phyloP scores from a whole-genome alignment of 2,113 vertebrate species.

The Hippocampus mohnikei region DNA sequence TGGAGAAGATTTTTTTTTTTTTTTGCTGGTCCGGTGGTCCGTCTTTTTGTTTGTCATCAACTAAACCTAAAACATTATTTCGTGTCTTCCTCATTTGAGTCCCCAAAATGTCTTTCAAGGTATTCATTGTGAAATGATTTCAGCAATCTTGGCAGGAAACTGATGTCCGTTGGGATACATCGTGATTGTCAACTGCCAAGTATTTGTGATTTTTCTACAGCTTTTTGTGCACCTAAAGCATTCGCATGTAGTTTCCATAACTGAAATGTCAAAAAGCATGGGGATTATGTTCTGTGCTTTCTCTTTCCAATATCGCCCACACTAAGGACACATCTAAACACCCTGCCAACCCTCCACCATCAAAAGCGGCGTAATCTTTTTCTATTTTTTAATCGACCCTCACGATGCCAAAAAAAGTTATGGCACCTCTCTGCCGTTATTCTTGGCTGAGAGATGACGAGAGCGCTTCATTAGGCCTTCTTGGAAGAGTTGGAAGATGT shows the following conservation, averaged over 20 bases:
- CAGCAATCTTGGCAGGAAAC: not conserved
- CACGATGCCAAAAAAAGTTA: constrained; percentile 28
- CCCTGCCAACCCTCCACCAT: constrained; percentile 26
- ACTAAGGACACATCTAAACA: not conserved
- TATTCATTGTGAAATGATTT: not conserved
- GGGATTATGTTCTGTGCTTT: not conserved
- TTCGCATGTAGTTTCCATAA: constrained; percentile 10
- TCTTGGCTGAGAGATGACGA: constrained; percentile 39
- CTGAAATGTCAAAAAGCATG: not conserved
- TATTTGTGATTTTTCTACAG: not conserved
- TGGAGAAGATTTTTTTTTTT: constrained; percentile 23
- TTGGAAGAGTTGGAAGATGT: constrained; percentile 28
- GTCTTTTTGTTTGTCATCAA: too few relatives aligned
- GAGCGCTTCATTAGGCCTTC: constrained; percentile 38
- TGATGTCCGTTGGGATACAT: not conserved
- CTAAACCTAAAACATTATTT: not conserved
- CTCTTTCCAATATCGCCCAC: constrained; percentile 3
- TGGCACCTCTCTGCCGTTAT: constrained; percentile 20
- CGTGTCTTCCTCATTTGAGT: not conserved
- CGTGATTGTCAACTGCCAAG: not conserved
- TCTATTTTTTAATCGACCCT: constrained; percentile 32
- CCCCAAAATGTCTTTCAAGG: not conserved
- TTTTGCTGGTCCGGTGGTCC: constrained; percentile 12
- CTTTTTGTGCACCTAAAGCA: constrained; percentile 18
- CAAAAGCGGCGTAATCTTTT: constrained; percentile 22